Base-by-base conservation (phyloP, 2,888 invertebrate genomes). In the Drosophila dives region DNA sequence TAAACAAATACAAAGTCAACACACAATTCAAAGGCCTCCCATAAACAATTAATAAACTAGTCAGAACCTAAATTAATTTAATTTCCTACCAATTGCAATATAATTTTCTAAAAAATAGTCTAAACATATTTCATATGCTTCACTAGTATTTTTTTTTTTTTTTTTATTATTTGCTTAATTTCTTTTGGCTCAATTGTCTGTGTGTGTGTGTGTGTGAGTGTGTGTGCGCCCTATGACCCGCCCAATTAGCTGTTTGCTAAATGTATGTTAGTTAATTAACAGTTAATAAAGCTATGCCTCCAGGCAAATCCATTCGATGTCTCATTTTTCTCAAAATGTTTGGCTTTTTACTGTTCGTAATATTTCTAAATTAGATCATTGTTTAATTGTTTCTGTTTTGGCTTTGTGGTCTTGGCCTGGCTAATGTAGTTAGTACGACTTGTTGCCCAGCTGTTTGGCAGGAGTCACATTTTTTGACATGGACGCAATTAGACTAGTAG, bases 271-370 rank as follows among this genome's bases (percentile, higher is more conserved):
- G 45, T 59, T 23, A 23, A 55, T n/a, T 62, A 56, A 63, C 51
- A 62, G 59, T 48, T 51, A 32, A 33, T 53, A 51, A 76, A 68
- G 50, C 50, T 48, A 34, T 42, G 38, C 33, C 50, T 48, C 48
- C 36, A 32, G 55, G 51, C 64, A 63, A 38, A 61, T 48, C 65
- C 66, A 67, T 86, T 84, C 87, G 87, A 87, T 87, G 87, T 85
- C 75, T 58, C 55, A 26, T 58, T 49, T 34, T 62, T 62, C 36
- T 15, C 23, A n/a, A 32, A 45, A 1, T 33, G 6, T 12, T 12
- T 36, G 34, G 17, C 17, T 53, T 72, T 75, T 75, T 79, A 72
- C 79, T 78, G 20, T 56, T 74, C 20, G 33, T 48, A n/a, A n/a
- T 66, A 50, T 55, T 34, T 66, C 33, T 66, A 66, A 49, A 20